Evolutionary conservation across 2,113 vertebrate genomes (phyloP).

Genomic region (Monopterus albus): DNA sequence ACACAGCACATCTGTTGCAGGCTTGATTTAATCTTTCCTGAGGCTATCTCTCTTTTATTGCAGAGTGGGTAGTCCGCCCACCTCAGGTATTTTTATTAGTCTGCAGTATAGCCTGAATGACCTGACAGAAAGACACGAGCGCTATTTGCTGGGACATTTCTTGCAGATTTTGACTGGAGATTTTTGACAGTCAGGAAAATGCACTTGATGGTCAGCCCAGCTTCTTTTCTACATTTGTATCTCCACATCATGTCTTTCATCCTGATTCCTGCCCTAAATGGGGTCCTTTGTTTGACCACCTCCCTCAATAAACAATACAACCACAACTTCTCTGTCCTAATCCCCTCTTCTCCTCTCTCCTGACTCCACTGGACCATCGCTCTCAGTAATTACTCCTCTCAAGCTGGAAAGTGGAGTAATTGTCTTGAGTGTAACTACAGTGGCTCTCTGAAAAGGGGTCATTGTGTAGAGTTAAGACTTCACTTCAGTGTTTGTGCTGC

Average conservation of each 20-base stretch:
- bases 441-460: conserved; percentile 81
- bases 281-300: conserved; percentile 75
- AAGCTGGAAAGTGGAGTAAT: conserved; percentile 80
- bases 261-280: conserved; percentile 67
- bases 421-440: conserved; percentile 82
- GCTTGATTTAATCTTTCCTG: conserved; percentile 29
- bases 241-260: conserved; percentile 47
- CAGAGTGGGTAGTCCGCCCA: conserved; percentile 45
- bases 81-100: conserved; percentile 72
- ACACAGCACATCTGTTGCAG: conserved; percentile 7
- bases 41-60: conserved; percentile 49
- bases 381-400: conserved; percentile 81
- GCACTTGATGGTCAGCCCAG: background rate
- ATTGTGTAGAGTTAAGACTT: conserved; percentile 80
- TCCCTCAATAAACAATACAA: conserved; percentile 80
- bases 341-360: conserved; percentile 59
- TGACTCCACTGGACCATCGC: conserved; percentile 70
- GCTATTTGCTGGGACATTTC: conserved; percentile 35
- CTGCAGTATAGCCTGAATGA: conserved; percentile 36
- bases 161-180: background rate
- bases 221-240: conserved; percentile 28
- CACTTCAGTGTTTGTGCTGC: conserved; percentile 81
- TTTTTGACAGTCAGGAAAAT: background rate
- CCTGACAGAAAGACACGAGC: conserved; percentile 25
- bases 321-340: conserved; percentile 61